These are phyloP conservation scores for Laodelphax striatellus DNA, from an alignment of 1,140 invertebrate species.

Conservation along the genomic window DNA sequence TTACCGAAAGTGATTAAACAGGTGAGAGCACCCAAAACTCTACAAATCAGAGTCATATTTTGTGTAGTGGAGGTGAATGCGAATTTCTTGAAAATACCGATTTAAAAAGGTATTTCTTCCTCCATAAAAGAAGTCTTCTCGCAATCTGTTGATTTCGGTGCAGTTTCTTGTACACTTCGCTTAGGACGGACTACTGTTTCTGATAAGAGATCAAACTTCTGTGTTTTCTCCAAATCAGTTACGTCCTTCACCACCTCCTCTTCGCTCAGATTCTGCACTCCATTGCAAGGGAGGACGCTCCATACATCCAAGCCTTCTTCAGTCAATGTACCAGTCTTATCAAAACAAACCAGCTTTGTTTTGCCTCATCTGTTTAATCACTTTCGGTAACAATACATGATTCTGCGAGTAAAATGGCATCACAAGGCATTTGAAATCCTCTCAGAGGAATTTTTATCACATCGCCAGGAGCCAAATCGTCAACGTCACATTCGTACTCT, in stretches of 20 bases:
- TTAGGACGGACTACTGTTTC: too few species aligned
- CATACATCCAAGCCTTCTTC: constrained; percentile 88
- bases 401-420: constrained; percentile 72
- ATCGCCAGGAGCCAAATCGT: constrained; percentile 67
- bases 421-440: too few species aligned
- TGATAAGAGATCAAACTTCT: too few species aligned
- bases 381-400: constrained; percentile 85
- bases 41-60: constrained; percentile 81
- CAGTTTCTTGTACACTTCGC: too few species aligned
- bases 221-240: constrained; percentile 33
- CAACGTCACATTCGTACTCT: neutral
- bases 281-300: constrained; percentile 55
- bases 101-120: constrained; percentile 35
- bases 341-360: constrained; percentile 84
- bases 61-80: constrained; percentile 80
- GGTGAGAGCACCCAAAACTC: constrained; percentile 57
- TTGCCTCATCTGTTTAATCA: constrained; percentile 68
- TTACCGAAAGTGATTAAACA: constrained; percentile 83
- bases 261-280: constrained; percentile 33
- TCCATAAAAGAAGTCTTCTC: too few species aligned
- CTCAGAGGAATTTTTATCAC: too few species aligned
- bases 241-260: constrained; percentile 40
- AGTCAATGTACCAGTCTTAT: constrained; percentile 91
- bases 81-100: constrained; percentile 79
- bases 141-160: too few species aligned